Conservation (phyloP, 1,140 invertebrate species). For the Drosophila malerkotliana region DNA sequence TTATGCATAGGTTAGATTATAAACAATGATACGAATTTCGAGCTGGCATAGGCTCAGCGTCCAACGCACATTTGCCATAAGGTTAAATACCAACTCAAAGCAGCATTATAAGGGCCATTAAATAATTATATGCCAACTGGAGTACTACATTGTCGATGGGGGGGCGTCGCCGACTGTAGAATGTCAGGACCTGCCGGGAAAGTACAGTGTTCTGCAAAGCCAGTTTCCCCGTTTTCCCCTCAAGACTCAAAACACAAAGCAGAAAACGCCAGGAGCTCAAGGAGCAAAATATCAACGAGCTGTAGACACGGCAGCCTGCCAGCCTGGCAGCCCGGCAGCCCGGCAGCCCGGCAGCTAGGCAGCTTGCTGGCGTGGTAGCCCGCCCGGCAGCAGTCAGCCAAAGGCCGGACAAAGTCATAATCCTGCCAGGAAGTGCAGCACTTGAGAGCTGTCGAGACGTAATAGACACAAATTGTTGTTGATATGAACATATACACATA, state of each 20-base stretch:
- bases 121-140: constrained; percentile 71
- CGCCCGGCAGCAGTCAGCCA: background rate
- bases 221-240: background rate
- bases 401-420: constrained; percentile 45
- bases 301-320: constrained; percentile 35
- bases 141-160: constrained; percentile 40
- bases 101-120: constrained; percentile 45
- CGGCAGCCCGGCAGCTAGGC: constrained; percentile 1
- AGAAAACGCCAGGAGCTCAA: constrained; percentile 37
- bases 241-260: constrained; percentile 2
- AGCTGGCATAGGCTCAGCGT: background rate
- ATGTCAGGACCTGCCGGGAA: constrained; percentile 22
- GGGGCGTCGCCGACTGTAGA: constrained; percentile 12
- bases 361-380: background rate
- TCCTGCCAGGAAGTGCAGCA: constrained; percentile 51
- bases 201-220: constrained; percentile 1
- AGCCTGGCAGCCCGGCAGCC: too few relatives aligned
- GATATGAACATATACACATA: constrained; percentile 24
- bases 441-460: constrained; percentile 49
- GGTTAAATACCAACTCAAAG: constrained; percentile 27
- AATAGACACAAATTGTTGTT: constrained; percentile 66
- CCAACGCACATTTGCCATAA: constrained; percentile 16
- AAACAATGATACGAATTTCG: background rate
- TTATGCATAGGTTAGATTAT: background rate
- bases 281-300: constrained; percentile 43